phyloP scores from a whole-genome alignment of 2,113 vertebrate genomes.

The Kryptolebias marmoratus region DNA sequence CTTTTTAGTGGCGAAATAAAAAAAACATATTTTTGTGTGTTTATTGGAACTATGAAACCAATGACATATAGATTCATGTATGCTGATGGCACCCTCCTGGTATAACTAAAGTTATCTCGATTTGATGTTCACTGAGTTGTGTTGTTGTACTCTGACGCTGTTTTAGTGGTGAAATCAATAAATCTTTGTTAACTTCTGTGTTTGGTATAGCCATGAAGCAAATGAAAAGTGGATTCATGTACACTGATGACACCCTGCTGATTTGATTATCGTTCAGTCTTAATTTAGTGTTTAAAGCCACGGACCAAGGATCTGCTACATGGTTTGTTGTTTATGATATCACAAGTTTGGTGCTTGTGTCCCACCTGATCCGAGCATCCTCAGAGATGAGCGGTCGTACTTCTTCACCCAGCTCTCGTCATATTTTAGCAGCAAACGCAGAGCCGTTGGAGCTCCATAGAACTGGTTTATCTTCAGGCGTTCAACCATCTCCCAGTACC shows the following conservation, averaged over 20 bases:
- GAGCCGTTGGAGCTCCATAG: slow-evolving; percentile 90
- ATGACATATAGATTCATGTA: too few relatives aligned
- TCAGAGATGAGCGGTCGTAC: slow-evolving; percentile 90
- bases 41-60: too few relatives aligned
- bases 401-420: slow-evolving; percentile 90
- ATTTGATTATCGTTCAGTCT: neutral
- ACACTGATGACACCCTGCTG: neutral
- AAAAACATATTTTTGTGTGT: too few relatives aligned
- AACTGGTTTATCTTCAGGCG: slow-evolving; percentile 91
- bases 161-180: too few relatives aligned
- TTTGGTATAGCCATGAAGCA: neutral
- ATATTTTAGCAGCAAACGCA: slow-evolving; percentile 88
- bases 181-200: neutral
- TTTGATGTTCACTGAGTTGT: too few relatives aligned
- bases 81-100: too few relatives aligned
- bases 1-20: too few relatives aligned
- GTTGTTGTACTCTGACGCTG: too few relatives aligned
- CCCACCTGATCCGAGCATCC: slow-evolving; percentile 88
- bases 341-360: neutral
- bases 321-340: neutral
- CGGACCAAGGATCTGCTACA: neutral
- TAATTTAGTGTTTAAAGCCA: too few relatives aligned
- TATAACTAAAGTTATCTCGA: too few relatives aligned
- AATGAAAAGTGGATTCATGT: neutral
- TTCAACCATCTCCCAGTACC: slow-evolving; percentile 92